phyloP scores from a whole-genome alignment of 2,888 invertebrate genomes.

The Laothoe populi region DNA sequence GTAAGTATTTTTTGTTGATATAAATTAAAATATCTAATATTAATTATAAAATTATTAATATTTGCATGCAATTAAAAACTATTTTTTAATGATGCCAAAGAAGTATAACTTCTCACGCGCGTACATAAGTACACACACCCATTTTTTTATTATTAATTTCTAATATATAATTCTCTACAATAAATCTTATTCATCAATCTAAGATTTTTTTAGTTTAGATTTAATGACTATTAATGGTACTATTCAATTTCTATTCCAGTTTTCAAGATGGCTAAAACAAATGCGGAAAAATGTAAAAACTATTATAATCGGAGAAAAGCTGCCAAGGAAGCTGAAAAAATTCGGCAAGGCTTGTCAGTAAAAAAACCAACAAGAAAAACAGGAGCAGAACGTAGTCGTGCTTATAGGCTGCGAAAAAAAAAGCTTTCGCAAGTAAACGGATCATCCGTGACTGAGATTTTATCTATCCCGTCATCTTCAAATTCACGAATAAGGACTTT shows the following conservation, averaged over 20 bases:
- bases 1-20: too few relatives aligned
- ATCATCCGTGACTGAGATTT: constrained; percentile 35
- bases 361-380: constrained; percentile 34
- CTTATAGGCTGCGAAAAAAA: constrained; percentile 35
- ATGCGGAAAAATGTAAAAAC: constrained; percentile 34
- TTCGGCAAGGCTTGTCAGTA: constrained; percentile 35
- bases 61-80: too few relatives aligned
- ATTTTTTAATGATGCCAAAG: too few relatives aligned
- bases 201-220: constrained; percentile 29
- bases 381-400: constrained; percentile 34
- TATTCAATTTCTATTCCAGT: constrained; percentile 36
- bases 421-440: constrained; percentile 35
- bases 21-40: too few relatives aligned
- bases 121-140: too few relatives aligned
- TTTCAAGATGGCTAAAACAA: constrained; percentile 35
- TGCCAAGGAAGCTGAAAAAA: constrained; percentile 35
- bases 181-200: too few relatives aligned
- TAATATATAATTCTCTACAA: too few relatives aligned
- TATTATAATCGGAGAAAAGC: constrained; percentile 35
- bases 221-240: constrained; percentile 33
- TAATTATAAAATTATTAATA: background rate
- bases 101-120: too few relatives aligned
- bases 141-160: too few relatives aligned
- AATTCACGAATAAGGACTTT: constrained; percentile 35
- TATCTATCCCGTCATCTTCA: constrained; percentile 36